phyloP scores from a whole-genome alignment of 2,797 vertebrate species.

The Sebastes iracundus region DNA sequence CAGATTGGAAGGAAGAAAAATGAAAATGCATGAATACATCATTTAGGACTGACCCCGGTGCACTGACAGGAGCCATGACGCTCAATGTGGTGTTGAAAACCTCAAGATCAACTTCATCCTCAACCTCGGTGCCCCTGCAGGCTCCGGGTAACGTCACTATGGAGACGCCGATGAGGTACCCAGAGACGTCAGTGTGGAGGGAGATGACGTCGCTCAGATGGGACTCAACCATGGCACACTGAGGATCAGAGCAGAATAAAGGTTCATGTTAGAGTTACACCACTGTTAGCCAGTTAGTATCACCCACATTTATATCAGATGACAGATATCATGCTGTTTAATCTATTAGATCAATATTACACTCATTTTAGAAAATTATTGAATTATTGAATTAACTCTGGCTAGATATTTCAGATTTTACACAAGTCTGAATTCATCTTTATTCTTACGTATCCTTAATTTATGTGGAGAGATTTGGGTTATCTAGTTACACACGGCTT shows the following conservation, averaged over 20 bases:
- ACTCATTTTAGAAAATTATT: background rate
- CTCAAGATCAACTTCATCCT: constrained; percentile 90
- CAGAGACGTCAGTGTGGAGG: constrained; percentile 88
- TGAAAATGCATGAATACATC: background rate
- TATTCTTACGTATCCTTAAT: background rate
- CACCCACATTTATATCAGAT: background rate
- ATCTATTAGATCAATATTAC: background rate
- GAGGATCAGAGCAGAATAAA: background rate
- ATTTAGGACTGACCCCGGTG: constrained; percentile 84
- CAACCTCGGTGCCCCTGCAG: constrained; percentile 88
- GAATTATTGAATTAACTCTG: background rate
- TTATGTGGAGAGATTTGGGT: background rate
- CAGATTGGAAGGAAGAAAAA: background rate
- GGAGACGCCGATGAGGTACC: constrained; percentile 88
- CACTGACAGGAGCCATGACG: constrained; percentile 82
- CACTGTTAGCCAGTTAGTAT: background rate
- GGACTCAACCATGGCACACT: constrained; percentile 93
- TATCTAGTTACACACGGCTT: background rate
- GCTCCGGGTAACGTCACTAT: constrained; percentile 89
- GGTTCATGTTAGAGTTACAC: background rate
- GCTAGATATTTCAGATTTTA: background rate
- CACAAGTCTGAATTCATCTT: background rate
- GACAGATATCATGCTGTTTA: background rate
- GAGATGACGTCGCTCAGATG: constrained; percentile 91
- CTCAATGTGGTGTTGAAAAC: constrained; percentile 90